A percentile compares a stretch with the other conserved stretches of the same genome.
Conservation (phyloP, 2,888 invertebrate species). For the Temnothorax ravouxi region DNA sequence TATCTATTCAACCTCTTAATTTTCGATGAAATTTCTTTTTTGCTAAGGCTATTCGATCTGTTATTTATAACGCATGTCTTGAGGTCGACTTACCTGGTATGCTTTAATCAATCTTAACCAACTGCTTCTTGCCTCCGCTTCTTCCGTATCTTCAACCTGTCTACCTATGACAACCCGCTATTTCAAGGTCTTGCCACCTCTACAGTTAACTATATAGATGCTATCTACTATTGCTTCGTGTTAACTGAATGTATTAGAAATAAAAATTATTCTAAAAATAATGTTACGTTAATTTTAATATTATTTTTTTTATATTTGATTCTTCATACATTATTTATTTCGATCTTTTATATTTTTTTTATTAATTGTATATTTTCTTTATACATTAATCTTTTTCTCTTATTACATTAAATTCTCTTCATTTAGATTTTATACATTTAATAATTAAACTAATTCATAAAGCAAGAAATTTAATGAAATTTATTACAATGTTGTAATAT, state of each 20-base stretch:
- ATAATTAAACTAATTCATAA: background rate
- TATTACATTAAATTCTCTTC: too few species aligned
- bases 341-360: background rate
- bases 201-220: slow-evolving; percentile 32
- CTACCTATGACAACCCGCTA: slow-evolving; percentile 48
- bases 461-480: background rate
- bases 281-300: background rate
- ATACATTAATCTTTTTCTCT: background rate
- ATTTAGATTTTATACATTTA: background rate
- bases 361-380: background rate
- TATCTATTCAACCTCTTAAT: background rate
- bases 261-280: background rate
- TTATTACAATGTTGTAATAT: background rate
- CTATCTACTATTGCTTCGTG: background rate
- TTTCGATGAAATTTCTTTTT: slow-evolving; percentile 12
- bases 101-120: slow-evolving; percentile 46
- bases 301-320: background rate
- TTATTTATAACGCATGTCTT: slow-evolving; percentile 31
- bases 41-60: slow-evolving; percentile 13
- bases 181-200: slow-evolving; percentile 58
- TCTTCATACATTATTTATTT: background rate
- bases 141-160: slow-evolving; percentile 49
- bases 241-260: background rate
- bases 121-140: slow-evolving; percentile 38
- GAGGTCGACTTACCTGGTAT: slow-evolving; percentile 16